These are phyloP conservation scores for Tridacna gigas DNA, from an alignment of 2,888 invertebrate species.

Conservation along the genomic window DNA sequence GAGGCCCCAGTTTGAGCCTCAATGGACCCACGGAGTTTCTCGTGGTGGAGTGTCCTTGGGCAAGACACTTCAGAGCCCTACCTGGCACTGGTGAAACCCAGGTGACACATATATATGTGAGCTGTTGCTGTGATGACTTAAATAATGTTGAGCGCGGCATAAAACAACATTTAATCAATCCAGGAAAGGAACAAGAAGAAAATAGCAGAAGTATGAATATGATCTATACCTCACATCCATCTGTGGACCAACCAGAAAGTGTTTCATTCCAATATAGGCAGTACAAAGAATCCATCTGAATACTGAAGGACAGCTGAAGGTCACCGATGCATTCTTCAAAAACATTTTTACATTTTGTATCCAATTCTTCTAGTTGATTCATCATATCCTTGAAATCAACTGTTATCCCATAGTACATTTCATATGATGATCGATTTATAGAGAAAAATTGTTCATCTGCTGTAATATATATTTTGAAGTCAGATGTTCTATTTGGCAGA, in stretches of 20 bases:
- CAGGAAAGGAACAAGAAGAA: no score
- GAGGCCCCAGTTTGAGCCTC: no score
- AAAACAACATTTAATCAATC: no score
- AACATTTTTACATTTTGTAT: not conserved
- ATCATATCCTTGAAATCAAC: conserved; percentile 11
- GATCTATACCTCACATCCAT: conserved; percentile 47
- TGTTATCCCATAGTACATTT: conserved; percentile 27
- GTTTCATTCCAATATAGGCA: conserved; percentile 52
- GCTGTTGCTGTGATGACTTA: no score
- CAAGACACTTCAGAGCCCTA: no score
- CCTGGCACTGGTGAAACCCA: no score
- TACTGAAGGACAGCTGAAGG: conserved; percentile 10
- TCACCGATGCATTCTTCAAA: not conserved
- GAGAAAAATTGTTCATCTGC: not conserved
- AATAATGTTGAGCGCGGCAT: no score
- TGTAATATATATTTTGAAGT: not conserved
- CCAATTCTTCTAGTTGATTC: not conserved
- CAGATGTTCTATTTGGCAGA: not conserved
- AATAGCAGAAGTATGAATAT: no score
- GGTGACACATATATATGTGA: no score
- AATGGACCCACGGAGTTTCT: no score
- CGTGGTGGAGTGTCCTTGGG: no score
- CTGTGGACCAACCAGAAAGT: conserved; percentile 31
- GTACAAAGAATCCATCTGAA: conserved; percentile 27
- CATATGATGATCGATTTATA: not conserved